A percentile compares a stretch with the other conserved stretches of the same genome.
phyloP scores from a whole-genome alignment of 2,113 vertebrate genomes.

The Narcine bancroftii region DNA sequence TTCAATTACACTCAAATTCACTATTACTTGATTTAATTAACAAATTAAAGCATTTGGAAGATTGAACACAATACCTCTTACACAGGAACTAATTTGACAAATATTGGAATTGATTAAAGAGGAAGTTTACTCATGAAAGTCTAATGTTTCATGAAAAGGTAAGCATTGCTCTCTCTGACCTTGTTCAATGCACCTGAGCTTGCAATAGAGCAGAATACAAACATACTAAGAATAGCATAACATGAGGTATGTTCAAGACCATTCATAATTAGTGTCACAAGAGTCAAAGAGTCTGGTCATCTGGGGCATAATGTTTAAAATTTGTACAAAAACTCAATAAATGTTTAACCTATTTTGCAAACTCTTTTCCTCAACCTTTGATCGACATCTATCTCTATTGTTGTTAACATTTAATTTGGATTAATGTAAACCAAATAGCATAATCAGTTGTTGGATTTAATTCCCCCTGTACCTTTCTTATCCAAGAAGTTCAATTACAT shows the following conservation, averaged over 20 bases:
- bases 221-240: neutral
- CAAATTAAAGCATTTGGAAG: conserved; percentile 47
- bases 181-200: conserved; percentile 29
- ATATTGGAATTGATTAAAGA: conserved; percentile 43
- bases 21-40: conserved; percentile 57
- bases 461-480: too few species aligned
- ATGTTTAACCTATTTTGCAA: neutral
- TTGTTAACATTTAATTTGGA: neutral
- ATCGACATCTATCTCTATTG: neutral
- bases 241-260: neutral
- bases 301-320: neutral
- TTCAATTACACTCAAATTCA: conserved; percentile 49
- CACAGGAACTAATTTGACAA: conserved; percentile 45
- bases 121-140: conserved; percentile 43
- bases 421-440: neutral
- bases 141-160: conserved; percentile 39
- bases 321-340: neutral
- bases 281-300: neutral
- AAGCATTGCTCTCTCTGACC: neutral
- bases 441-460: too few species aligned
- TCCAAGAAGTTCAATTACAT: too few species aligned
- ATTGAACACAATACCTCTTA: conserved; percentile 43
- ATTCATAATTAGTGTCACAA: neutral
- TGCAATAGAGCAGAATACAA: neutral
- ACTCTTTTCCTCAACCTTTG: neutral